Percentiles rank a stretch among this genome's conserved stretches.
phyloP scores from a whole-genome alignment of 2,113 vertebrate genomes.

The Chlorodrepanis virens region DNA sequence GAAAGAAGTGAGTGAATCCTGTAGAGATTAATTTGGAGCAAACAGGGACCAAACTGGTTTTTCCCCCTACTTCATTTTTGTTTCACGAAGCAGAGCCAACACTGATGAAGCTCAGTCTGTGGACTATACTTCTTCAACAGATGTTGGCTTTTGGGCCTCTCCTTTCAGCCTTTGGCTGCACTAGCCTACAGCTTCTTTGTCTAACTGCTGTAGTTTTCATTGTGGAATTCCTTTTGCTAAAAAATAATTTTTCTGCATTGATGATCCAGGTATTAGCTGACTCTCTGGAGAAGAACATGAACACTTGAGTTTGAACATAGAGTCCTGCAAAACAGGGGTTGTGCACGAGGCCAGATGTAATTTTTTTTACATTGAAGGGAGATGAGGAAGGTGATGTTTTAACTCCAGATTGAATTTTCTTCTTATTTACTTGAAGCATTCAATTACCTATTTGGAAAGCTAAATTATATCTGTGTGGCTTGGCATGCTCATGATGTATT shows the following conservation, averaged over 20 bases:
- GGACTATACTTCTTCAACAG: not conserved
- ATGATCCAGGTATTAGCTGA: not conserved
- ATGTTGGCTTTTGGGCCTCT: not conserved
- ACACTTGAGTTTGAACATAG: not conserved
- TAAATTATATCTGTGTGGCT: not conserved
- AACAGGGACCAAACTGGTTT: not conserved
- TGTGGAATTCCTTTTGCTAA: not conserved
- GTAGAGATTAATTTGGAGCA: not conserved
- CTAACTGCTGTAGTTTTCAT: not conserved
- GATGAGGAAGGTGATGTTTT: not conserved
- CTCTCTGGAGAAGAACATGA: not conserved
- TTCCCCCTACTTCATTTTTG: not conserved
- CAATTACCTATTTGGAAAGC: not conserved
- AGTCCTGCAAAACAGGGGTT: not conserved
- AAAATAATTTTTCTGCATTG: not conserved
- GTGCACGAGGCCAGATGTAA: not conserved
- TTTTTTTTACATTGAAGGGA: not conserved
- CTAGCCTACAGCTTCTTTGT: not conserved
- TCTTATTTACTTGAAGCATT: not conserved
- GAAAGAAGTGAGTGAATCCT: not conserved
- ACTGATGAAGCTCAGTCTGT: not conserved
- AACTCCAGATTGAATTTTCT: not conserved
- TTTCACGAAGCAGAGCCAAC: not conserved
- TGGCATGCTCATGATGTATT: not conserved
- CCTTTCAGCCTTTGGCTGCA: not conserved